phyloP scores from a whole-genome alignment of 2,797 vertebrate genomes.

The Myotis myotis region DNA sequence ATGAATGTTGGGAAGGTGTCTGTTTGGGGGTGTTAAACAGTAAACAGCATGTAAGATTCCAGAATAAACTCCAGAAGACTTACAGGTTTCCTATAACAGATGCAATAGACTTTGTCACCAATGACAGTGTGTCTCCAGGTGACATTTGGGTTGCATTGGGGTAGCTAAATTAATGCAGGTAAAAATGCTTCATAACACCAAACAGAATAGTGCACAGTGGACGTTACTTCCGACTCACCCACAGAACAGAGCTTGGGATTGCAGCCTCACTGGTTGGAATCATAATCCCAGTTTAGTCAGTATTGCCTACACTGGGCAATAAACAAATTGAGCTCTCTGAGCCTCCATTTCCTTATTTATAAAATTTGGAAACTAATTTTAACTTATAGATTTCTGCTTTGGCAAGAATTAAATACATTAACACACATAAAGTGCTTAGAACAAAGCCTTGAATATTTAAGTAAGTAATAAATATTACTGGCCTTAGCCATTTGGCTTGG shows the following conservation, averaged over 20 bases:
- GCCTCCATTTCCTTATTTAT: neutral
- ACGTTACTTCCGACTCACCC: neutral
- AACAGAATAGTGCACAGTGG: neutral
- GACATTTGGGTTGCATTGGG: neutral
- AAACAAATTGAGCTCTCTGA: neutral
- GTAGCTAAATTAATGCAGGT: neutral
- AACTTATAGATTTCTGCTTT: neutral
- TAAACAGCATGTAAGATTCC: neutral
- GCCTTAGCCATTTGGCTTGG: neutral
- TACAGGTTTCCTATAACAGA: neutral
- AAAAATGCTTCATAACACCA: neutral
- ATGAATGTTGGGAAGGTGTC: neutral
- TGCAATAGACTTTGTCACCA: neutral
- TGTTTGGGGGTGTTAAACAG: neutral
- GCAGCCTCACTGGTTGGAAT: accelerated
- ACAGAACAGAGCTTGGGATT: neutral
- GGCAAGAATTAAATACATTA: neutral
- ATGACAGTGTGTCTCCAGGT: neutral
- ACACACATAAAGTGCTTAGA: neutral
- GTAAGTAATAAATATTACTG: neutral
- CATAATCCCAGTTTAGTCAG: neutral
- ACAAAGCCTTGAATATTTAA: neutral
- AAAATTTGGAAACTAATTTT: neutral
- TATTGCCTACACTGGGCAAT: too few species aligned
- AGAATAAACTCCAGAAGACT: neutral